Evolutionary conservation across 30 jellyfish, hydroid and myxozoan species (phyloP).

Genomic region (Turritopsis rubra): DNA sequence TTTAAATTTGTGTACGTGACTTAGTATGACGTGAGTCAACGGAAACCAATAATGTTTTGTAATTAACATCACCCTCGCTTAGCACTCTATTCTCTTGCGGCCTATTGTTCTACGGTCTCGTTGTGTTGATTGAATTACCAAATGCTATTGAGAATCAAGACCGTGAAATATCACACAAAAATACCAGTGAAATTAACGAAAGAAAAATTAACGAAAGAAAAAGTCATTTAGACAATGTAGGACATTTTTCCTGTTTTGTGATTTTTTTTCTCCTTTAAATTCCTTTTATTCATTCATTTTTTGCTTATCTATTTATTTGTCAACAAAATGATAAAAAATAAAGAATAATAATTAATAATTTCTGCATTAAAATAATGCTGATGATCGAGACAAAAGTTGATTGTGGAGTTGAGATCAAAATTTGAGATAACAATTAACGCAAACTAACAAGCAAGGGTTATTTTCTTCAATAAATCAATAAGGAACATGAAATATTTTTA

Average conservation of each 20-base stretch:
- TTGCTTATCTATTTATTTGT: background rate
- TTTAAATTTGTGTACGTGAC: constrained; percentile 5
- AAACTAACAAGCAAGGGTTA: background rate
- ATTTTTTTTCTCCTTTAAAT: background rate
- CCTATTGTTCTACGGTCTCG: background rate
- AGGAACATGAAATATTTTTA: background rate
- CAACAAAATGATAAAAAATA: background rate
- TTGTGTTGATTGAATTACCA: background rate
- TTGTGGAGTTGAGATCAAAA: background rate
- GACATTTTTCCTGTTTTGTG: background rate
- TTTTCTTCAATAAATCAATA: background rate
- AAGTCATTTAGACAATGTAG: background rate
- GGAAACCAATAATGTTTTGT: background rate
- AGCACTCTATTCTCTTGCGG: background rate
- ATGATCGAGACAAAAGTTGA: background rate
- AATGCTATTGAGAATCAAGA: background rate
- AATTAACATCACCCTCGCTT: background rate
- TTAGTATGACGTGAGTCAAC: background rate
- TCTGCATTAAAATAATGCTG: background rate
- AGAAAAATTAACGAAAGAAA: background rate
- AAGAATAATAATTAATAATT: too few species aligned
- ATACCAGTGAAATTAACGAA: background rate
- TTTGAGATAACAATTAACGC: background rate
- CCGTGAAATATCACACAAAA: background rate
- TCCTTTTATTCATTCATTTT: background rate